These are phyloP conservation scores for Megaceryle maxima DNA, from an alignment of 2,113 vertebrate genomes.

Conservation along the genomic window DNA sequence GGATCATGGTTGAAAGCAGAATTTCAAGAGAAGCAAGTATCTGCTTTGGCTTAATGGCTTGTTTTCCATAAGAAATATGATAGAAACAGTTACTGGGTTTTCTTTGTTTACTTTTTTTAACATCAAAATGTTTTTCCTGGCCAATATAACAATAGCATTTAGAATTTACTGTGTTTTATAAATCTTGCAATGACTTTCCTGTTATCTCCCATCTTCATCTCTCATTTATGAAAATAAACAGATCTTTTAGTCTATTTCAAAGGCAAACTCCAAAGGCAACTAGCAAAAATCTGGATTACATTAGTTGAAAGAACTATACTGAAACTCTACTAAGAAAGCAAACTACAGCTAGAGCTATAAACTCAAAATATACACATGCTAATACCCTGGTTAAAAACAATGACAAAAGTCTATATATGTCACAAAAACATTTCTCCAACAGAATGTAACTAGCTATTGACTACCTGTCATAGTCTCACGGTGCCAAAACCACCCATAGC, in stretches of 20 bases:
- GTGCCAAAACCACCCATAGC: not conserved
- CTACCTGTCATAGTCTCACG: not conserved
- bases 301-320: not conserved
- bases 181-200: not conserved
- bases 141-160: not conserved
- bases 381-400: not conserved
- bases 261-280: not conserved
- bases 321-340: not conserved
- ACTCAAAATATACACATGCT: not conserved
- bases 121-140: slow-evolving; percentile 1
- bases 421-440: not conserved
- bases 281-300: not conserved
- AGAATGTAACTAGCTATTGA: not conserved
- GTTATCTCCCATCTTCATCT: not conserved
- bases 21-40: not conserved
- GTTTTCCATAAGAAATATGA: not conserved
- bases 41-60: not conserved
- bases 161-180: not conserved
- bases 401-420: not conserved
- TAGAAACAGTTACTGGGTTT: not conserved
- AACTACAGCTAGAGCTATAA: not conserved
- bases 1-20: not conserved
- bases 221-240: slow-evolving; percentile 17
- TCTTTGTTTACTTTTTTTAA: not conserved
- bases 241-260: not conserved